Base-by-base conservation (phyloP, 2,797 vertebrate genomes). In the Enteromius treurensis region DNA sequence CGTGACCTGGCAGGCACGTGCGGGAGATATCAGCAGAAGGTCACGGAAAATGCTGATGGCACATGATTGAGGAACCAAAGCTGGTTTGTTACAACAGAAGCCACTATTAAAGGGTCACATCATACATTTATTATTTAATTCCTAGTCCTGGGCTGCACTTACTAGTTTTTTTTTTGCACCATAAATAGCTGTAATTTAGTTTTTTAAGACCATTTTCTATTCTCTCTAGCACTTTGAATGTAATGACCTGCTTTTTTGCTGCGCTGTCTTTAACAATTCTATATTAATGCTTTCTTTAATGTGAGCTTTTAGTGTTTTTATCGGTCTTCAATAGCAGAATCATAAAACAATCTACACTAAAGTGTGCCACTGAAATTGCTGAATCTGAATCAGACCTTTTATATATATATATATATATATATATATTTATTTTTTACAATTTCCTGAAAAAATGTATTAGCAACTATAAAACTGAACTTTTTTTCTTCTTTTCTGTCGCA, bases 1-100 rank as follows among this genome's bases (percentile, higher is more conserved):
- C 0, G 96, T 97, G 77, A 97, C 95, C 96, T 97, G 91, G 0
- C 68, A 79, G 82, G 49, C 5, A 23, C 42, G 62, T n/a, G 81
- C 68, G 60, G 45, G 34, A 65, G 34, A 73, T 5, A 32, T 81
- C 15, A 80, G 60, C 19, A 3, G 19, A 58, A 69, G 73, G 64
- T 75, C 77, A 68, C 3, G 4, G 17, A 80, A 75, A 58, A 80
- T 37, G 34, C 73, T 77, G 51, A 79, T 34, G 3, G 23, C 37
- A 69, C 67, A 58, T n/a, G 64, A 69, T 19, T 68, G 53, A 71
- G 23, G 23, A 70, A 70, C 51, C 37, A 58, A 45, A 47, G 68
- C 40, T 40, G 53, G n/a, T 58, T 60, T 1, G 19, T 42, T 64
- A 19, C 7, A 45, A 45, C 37, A 13, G 13, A 80, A 47, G 79